phyloP scores from a whole-genome alignment of 2,113 vertebrate species.

The Callithrix jacchus region DNA sequence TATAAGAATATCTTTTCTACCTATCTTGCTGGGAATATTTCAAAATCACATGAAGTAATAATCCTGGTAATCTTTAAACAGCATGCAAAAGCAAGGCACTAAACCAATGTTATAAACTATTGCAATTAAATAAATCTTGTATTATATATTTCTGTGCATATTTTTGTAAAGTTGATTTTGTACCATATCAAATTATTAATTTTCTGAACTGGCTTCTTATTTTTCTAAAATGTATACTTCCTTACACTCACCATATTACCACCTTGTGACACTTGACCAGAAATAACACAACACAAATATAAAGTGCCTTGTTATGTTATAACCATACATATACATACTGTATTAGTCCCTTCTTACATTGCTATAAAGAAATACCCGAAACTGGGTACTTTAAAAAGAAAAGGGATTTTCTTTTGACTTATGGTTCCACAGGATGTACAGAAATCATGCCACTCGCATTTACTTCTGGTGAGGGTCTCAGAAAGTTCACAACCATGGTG shows the following conservation, averaged over 20 bases:
- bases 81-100: background rate
- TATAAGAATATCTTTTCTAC: background rate
- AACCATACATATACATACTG: background rate
- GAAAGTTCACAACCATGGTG: too few species aligned
- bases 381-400: too few species aligned
- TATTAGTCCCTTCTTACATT: too few species aligned
- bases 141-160: background rate
- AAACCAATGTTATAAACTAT: conserved; percentile 13
- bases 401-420: too few species aligned
- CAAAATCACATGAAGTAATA: background rate
- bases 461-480: too few species aligned
- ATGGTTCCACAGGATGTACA: too few species aligned
- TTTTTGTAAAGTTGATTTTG: conserved; percentile 28
- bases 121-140: background rate
- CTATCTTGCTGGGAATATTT: background rate
- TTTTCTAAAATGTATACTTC: background rate
- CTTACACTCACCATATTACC: background rate
- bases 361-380: too few species aligned
- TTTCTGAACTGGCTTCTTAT: background rate
- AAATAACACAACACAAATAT: background rate
- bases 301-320: too few species aligned
- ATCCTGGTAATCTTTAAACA: background rate
- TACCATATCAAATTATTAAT: background rate
- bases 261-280: background rate
- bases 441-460: too few species aligned